Evolutionary conservation across 1,140 invertebrate species (phyloP), one percentile per base, ranked within the genome.

Genomic region (Lordiphosa mommai): DNA sequence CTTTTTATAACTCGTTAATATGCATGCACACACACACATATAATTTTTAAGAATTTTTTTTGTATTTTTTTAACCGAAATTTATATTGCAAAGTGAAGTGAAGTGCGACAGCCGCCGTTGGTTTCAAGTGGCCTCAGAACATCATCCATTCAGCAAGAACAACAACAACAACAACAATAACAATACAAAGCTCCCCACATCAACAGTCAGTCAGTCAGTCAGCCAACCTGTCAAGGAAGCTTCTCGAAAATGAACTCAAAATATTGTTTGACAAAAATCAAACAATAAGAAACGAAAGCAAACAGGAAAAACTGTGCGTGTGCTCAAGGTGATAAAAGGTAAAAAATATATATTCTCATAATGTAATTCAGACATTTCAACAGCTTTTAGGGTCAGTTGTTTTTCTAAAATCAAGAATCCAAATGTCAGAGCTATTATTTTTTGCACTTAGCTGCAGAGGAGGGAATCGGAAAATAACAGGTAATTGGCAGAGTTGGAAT

Each of bases 81-180:
- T 80, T 40, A 55, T 43, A 74, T 58, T 65, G 76, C 76, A 61
- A 66, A 74, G 60, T 82, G 59, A 82, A 82, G 76, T 79, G 64
- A 82, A 82, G 74, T 82, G 76, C 67, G 71, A 70, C 73, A 82
- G 74, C 65, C 68, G 65, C 56, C 66, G 40, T 43, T 43, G 74
- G 60, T 70, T 82, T 74, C 70, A 61, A 82, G 74, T 79, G 65
- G 52, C 37, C 57, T 38, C 50, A 74, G 59, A 56, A 63, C 63
- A 68, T 36, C 61, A 43, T 43, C 13, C 40, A 40, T 27, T 23
- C 23, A 44, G 13, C 14, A 66, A 14, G 17, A 66, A 46, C 38
- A 64, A 36, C 34, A 68, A 57, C 43, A 58, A 52, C 51, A 51
- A 27, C 59, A 53, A 50, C 38, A 71, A 34, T 40, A 60, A 55